Base-by-base conservation (phyloP, 2,797 vertebrate genomes). In the Hozukius guyotensis region DNA sequence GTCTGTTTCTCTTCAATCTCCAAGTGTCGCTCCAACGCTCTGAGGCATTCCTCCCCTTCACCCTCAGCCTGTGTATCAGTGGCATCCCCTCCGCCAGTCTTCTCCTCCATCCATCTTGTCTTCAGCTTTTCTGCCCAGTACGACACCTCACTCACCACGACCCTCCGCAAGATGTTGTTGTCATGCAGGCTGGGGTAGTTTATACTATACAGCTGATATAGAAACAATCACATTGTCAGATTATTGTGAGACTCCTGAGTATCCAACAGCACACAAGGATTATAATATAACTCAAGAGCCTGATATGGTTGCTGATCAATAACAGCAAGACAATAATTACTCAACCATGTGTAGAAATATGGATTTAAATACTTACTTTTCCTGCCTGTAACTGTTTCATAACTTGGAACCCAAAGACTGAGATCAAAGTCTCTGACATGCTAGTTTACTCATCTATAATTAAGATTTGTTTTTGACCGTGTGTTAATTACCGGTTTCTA, bases 161-260 rank as follows among this genome's bases (percentile, higher is more conserved):
- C 95, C 75, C 90, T 94, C 67, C 87, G 95, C 72, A 97, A 89
- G 77, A 96, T 96, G 88, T 97, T 97, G 91, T 96, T 96, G 82
- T 99, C 97, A 77, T 91, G 91, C 57, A 99, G 93, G 87, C 97
- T 99, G 10, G 98, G 98, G 82, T 98, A 99, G 59, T 95, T 95
- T 67, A 95, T 90, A 32, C 93, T 95, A 82, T 97, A 97, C 65
- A 99, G 86, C 98, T 99, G 87, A 69, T 57, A 64, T 36, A n/a
- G 18, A 60, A n/a, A 46, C 4, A 31, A 65, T 56, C 6, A 42
- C 22, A 38, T 18, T 4, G 24, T 69, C 34, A 62, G 10, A 62
- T 11, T 20, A 72, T 31, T 31, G 27, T 24, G 53, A 63, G 8
- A 9, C 12, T n/a, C 25, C 46, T 22, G 42, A 64, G 4, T n/a